phyloP scores from a whole-genome alignment of 2,888 invertebrate species.

The Glyphotaelius pellucidus region DNA sequence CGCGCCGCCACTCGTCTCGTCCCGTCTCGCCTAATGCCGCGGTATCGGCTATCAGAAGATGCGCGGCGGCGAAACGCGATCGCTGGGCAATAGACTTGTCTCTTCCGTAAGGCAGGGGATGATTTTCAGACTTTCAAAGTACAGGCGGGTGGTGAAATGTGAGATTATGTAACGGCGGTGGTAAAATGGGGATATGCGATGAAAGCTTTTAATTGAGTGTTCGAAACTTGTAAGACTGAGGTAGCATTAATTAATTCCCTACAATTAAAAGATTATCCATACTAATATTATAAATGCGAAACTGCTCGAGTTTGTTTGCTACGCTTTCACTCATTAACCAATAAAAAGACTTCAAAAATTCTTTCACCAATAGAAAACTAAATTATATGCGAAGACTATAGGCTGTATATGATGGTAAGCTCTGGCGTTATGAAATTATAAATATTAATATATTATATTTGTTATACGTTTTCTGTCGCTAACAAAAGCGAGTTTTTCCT shows the following conservation, averaged over 20 bases:
- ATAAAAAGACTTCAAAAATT: too few relatives aligned
- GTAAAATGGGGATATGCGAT: not conserved
- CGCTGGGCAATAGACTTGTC: constrained; percentile 59
- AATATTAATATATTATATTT: too few relatives aligned
- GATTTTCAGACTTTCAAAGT: not conserved
- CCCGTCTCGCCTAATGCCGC: not conserved
- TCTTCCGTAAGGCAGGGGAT: constrained; percentile 53
- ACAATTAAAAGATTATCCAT: too few relatives aligned
- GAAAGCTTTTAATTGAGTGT: not conserved
- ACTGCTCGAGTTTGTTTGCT: too few relatives aligned
- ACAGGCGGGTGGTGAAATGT: not conserved
- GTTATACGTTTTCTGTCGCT: too few relatives aligned
- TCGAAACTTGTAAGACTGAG: not conserved
- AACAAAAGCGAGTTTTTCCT: too few relatives aligned
- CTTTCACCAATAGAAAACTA: too few relatives aligned
- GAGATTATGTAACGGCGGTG: not conserved
- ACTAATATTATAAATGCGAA: too few relatives aligned
- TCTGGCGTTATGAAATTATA: too few relatives aligned
- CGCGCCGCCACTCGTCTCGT: constrained; percentile 6
- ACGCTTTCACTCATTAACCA: too few relatives aligned
- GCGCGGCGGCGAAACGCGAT: constrained; percentile 26
- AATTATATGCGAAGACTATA: too few relatives aligned
- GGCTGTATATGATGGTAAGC: too few relatives aligned
- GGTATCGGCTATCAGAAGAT: constrained; percentile 2
- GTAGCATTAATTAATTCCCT: not conserved